Evolutionary conservation across 2,888 invertebrate genomes (phyloP), one percentile per base, ranked within the genome.

Genomic region (Augiades crinisus): DNA sequence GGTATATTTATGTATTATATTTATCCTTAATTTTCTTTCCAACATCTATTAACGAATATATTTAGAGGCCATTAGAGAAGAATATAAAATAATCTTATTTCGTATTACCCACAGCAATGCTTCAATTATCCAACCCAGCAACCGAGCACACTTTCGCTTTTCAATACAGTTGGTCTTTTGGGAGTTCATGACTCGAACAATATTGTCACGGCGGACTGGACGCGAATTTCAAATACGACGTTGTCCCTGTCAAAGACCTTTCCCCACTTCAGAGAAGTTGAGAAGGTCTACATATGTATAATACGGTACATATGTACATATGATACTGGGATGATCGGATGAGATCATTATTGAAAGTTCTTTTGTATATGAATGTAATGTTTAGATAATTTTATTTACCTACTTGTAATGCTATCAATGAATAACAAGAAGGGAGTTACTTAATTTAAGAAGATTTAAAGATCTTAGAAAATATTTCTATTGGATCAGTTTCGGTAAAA

Each of bases 171-270:
- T 41, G 30, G 30, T 16, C 41, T 41, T 41, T 17, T 24, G 14
- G 24, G 27, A 30, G 41, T 41, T 41, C 27, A 41, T 30, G 41
- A 17, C 41, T 12, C 30, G 41, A 14, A 43, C 41, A 43, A 43
- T 43, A 43, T 43, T 30, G 41, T 43, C 41, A 12, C 41, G 7
- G 10, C 7, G 12, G 12, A 30, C 30, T 17, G 2, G 30, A 43
- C 41, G n/a, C 30, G 41, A 43, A 43, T 43, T 17, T 43, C 17
- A 43, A 43, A 14, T 27, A 10, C 13, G n/a, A 14, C 40, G 27
- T 40, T 24, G 24, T 40, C 3, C 10, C 24, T n/a, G 13, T 24
- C 27, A 27, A 27, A 27, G 10, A 27, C 27, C 27, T 27, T 27
- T 27, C 27, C 27, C 27, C 10, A 27, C 27, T 27, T 27, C 27